Percentiles rank a stretch among this genome's conserved stretches.
Conservation (phyloP, 2,888 invertebrate genomes). For the Pogonocherus hispidulus region DNA sequence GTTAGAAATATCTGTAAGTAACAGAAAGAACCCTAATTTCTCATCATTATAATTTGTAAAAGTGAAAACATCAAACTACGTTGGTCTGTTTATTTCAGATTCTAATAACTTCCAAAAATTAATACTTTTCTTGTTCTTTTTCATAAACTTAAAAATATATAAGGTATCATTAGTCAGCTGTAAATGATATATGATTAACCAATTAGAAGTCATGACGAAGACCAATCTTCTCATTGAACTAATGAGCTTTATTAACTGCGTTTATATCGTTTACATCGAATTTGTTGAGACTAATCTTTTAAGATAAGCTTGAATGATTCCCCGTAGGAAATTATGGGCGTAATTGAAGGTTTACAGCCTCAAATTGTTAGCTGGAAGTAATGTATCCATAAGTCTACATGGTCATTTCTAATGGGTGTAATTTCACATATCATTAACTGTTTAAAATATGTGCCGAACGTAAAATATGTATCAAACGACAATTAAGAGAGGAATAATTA, state of each 20-base stretch:
- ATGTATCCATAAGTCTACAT: neutral
- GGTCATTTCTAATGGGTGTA: conserved; percentile 2
- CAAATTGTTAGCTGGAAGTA: conserved; percentile 11
- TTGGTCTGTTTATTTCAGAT: too few relatives aligned
- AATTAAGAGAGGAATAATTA: too few relatives aligned
- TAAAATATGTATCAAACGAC: too few relatives aligned
- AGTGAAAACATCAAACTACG: too few relatives aligned
- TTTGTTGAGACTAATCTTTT: neutral
- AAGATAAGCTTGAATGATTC: neutral
- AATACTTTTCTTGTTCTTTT: too few relatives aligned
- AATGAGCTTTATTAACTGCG: neutral
- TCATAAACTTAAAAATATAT: too few relatives aligned
- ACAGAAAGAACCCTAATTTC: too few relatives aligned
- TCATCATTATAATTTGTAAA: too few relatives aligned
- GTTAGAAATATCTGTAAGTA: too few relatives aligned
- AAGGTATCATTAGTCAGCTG: neutral
- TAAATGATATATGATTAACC: neutral
- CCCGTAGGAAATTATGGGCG: neutral
- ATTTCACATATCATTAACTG: neutral
- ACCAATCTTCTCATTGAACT: neutral
- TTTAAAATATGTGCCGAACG: neutral
- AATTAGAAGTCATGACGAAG: neutral
- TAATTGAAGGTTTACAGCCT: conserved; percentile 3
- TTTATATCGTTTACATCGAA: conserved; percentile 7
- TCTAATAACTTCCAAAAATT: too few relatives aligned